These are phyloP conservation scores for Lasaia peninsularis DNA, from an alignment of 1,140 invertebrate genomes.

Conservation along the genomic window DNA sequence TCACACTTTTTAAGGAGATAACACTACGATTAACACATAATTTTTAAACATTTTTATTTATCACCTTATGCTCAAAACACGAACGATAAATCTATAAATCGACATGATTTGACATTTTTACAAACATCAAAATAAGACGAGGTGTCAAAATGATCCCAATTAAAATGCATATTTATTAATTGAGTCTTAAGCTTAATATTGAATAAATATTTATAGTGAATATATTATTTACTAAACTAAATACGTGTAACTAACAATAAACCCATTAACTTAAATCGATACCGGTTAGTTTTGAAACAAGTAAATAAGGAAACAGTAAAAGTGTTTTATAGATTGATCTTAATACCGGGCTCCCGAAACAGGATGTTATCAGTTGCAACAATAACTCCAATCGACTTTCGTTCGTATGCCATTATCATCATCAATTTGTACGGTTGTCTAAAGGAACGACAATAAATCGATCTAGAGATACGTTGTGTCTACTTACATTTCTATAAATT, in stretches of 20 bases:
- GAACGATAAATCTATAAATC: no score
- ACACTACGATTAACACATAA: no score
- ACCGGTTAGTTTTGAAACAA: not conserved
- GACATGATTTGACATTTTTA: no score
- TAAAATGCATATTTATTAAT: no score
- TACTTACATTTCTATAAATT: not conserved
- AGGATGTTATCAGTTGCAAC: slow-evolving; percentile 2
- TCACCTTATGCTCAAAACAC: no score
- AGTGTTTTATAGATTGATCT: not conserved
- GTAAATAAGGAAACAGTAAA: slow-evolving; percentile 1
- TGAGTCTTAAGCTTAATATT: no score
- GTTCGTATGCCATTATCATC: slow-evolving; percentile 1
- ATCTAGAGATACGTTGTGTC: not conserved
- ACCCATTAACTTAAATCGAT: not conserved
- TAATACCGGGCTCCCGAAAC: not conserved
- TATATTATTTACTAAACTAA: no score
- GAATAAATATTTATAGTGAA: no score
- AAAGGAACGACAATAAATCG: not conserved
- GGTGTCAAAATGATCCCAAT: no score
- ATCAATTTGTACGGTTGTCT: not conserved
- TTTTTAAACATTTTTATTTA: no score
- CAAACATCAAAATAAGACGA: no score
- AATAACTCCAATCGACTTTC: not conserved
- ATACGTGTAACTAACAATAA: not conserved
- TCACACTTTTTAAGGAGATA: no score